A percentile compares a stretch with the other conserved stretches of the same genome.
phyloP scores from a whole-genome alignment of 2,797 vertebrate genomes.

The Xenopus petersii region DNA sequence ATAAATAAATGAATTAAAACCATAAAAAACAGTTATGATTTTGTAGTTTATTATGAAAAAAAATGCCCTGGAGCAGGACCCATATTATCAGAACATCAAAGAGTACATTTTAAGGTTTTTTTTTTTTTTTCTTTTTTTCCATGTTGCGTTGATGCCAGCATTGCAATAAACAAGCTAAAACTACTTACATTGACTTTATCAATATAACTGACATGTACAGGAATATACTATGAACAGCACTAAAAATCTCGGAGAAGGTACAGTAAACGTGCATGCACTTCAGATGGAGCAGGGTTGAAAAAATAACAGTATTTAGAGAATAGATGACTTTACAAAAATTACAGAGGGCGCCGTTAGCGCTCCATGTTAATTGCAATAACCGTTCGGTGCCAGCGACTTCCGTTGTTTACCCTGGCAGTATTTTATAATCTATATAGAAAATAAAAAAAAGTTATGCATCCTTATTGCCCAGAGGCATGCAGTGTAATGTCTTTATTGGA shows the following conservation, averaged over 20 bases:
- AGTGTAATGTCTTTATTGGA: not conserved
- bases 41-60: conserved; percentile 89
- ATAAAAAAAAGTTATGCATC: too few species aligned
- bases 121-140: conserved; percentile 49
- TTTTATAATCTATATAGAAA: too few species aligned
- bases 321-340: conserved; percentile 8
- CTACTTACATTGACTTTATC: conserved; percentile 72
- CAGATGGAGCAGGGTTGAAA: conserved; percentile 82
- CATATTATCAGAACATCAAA: conserved; percentile 87
- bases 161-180: conserved; percentile 76
- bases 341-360: not conserved
- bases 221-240: conserved; percentile 91
- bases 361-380: not conserved
- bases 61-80: conserved; percentile 72
- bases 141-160: conserved; percentile 65
- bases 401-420: not conserved
- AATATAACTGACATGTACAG: conserved; percentile 85
- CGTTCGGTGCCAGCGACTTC: not conserved
- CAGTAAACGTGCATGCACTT: conserved; percentile 89
- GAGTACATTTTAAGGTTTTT: conserved; percentile 64
- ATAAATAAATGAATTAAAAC: not conserved
- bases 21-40: not conserved
- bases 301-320: conserved; percentile 68
- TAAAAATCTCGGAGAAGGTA: conserved; percentile 81
- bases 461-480: not conserved